Evolutionary conservation across 2,113 vertebrate species (phyloP), one percentile per base, ranked within the genome.

Genomic region (Arenaria interpres): DNA sequence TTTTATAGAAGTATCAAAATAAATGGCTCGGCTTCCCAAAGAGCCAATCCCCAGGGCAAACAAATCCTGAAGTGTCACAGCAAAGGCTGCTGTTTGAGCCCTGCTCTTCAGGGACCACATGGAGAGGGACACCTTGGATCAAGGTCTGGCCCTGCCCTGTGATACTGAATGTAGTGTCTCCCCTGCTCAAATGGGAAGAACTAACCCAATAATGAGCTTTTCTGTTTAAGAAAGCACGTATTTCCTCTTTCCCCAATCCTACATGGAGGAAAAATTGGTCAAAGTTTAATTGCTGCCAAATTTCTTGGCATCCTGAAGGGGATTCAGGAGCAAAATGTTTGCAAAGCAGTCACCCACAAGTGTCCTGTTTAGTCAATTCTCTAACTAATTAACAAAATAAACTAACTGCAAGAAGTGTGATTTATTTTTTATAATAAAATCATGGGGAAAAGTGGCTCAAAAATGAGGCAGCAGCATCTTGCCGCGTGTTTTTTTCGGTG

Each of bases 401-500:
- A 28, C 33, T 1, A 6, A 28, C 25, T 71, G 33, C 74, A 82
- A 46, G 62, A 27, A 46, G 11, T 7, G 23, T 43, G 45, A 43
- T 56, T 50, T 33, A 16, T 28, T 17, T 59, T 17, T 37, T 25
- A 6, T 23, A 59, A 23, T 16, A 53, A 48, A 54, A 60, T 60
- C 19, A 19, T 23, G 18, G n/a, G 22, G 7, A 0, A 10, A 78
- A 86, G 23, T 14, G 7, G 32, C 54, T 94, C 2, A 14, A 37
- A 76, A 54, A 19, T 0, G 5, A 63, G 59, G 57, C 66, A 64
- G 48, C 74, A 67, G 7, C 62, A n/a, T 18, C 67, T 69, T 9
- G 13, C 35, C 12, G 7, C 0, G 0, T 22, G 10, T 0, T 60
- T 68, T 32, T 57, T 39, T 33, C 22, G 54, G 20, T 71, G 35